These are phyloP conservation scores for Galleria mellonella DNA, from an alignment of 1,140 invertebrate species.

Conservation along the genomic window DNA sequence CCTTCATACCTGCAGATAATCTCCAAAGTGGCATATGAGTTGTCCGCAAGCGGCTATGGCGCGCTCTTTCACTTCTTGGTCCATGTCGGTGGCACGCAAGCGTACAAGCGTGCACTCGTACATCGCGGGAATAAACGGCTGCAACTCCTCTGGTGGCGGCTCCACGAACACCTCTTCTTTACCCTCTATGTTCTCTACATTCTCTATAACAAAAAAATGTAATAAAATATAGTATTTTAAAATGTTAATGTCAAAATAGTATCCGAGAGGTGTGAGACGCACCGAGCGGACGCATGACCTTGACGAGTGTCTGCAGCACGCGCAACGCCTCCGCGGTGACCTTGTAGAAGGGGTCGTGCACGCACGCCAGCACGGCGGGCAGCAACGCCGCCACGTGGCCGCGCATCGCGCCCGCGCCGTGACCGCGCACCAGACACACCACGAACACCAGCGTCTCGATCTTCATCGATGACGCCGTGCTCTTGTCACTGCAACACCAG, in stretches of 20 bases:
- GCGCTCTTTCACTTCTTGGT: constrained; percentile 98
- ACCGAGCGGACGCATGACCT: constrained; percentile 93
- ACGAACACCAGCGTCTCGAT: constrained; percentile 97
- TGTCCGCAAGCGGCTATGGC: constrained; percentile 98
- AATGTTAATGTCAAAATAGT: too few species aligned
- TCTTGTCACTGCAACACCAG: constrained; percentile 93
- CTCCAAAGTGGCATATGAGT: constrained; percentile 93
- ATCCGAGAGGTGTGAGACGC: too few species aligned
- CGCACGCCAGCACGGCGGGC: constrained; percentile 90
- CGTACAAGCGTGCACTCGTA: constrained; percentile 90
- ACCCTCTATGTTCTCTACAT: constrained; percentile 19
- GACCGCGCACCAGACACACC: constrained; percentile 89
- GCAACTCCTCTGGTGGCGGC: constrained; percentile 79
- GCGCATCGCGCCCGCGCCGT: constrained; percentile 76
- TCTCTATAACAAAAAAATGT: constrained; percentile 21
- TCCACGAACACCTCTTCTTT: constrained; percentile 28
- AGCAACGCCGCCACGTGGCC: constrained; percentile 89
- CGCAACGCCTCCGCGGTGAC: constrained; percentile 95
- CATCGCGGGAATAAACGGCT: constrained; percentile 85
- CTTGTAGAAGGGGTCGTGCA: constrained; percentile 98
- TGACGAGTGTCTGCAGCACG: constrained; percentile 95
- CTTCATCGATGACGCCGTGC: constrained; percentile 98
- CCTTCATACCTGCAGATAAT: constrained; percentile 77
- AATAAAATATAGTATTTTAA: too few species aligned
- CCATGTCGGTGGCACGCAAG: constrained; percentile 95